Evolutionary conservation across 1,140 invertebrate genomes (phyloP), one percentile per base, ranked within the genome.

Genomic region (Ylistrum balloti): DNA sequence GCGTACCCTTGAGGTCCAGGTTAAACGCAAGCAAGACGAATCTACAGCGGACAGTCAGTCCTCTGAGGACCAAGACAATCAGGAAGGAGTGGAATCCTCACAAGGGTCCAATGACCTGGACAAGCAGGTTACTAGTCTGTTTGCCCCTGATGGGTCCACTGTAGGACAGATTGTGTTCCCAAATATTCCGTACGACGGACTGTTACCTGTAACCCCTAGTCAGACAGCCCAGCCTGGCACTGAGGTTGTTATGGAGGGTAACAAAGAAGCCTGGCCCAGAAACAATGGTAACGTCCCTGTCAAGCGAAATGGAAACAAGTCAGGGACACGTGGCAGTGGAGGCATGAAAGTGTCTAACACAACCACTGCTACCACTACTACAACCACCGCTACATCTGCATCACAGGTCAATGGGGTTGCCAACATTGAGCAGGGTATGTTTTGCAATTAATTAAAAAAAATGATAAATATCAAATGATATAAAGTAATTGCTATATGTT

Each of bases 71-170:
- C 33, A 87, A 33, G 88, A 88, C 20, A 87, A 87, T 33, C 89
- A 92, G 86, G 90, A 89, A 11, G 35, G 88, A 33, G 91, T 88
- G 10, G 89, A 90, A 28, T 87, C 91, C 35, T 88, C 90, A 87
- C 89, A 86, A 85, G 87, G 87, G 48, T 91, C 93, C 10, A 93
- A 93, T 34, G 91, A 93, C 89, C 91, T 93, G 15, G 93, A 93
- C 56, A 93, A 93, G 86, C 91, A 92, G 41, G 91, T 92, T 10
- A 89, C 89, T 33, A 91, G 86, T 90, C 86, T 92, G n/a, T 90
- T 92, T 32, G 74, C 91, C 34, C 56, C 85, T 5, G 91, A 90
- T 89, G 89, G 89, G 32, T 88, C 91, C 87, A 90, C 89, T 56
- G 91, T 89, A 38, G 91, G 91, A 33, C 91, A 92, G 86, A 92